phyloP scores from a whole-genome alignment of 1,140 invertebrate species.

The Calephelis nemesis region DNA sequence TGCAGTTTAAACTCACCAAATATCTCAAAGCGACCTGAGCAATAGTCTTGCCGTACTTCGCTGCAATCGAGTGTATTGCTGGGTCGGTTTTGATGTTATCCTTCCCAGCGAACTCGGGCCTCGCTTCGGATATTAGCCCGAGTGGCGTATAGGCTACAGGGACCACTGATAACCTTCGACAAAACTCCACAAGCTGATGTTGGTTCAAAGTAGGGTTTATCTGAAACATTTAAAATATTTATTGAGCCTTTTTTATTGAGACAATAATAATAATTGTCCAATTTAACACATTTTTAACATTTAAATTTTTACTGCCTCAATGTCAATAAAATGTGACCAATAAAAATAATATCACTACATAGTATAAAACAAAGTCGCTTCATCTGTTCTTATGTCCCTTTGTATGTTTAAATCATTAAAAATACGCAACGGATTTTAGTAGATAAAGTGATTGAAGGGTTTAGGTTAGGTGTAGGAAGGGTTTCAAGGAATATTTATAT shows the following conservation, averaged over 20 bases:
- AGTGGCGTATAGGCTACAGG: conserved; percentile 88
- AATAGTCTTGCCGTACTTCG: conserved; percentile 84
- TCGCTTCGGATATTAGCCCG: conserved; percentile 80
- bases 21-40: conserved; percentile 87
- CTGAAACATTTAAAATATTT: conserved; percentile 31
- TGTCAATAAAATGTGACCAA: too few relatives aligned
- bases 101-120: conserved; percentile 55
- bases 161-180: conserved; percentile 43
- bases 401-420: too few relatives aligned
- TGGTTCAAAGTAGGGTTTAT: conserved; percentile 58
- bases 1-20: conserved; percentile 49
- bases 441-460: too few relatives aligned
- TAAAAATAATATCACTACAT: too few relatives aligned
- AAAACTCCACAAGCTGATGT: conserved; percentile 53
- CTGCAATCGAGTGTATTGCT: conserved; percentile 73
- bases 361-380: too few relatives aligned
- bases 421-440: too few relatives aligned
- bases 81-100: conserved; percentile 62
- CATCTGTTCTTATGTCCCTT: too few relatives aligned
- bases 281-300: too few relatives aligned
- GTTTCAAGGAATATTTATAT: too few relatives aligned
- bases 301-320: too few relatives aligned
- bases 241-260: background rate
- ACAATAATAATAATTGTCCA: too few relatives aligned
- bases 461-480: too few relatives aligned